phyloP scores from a whole-genome alignment of 2,888 invertebrate species.

The Diaphora mendica region DNA sequence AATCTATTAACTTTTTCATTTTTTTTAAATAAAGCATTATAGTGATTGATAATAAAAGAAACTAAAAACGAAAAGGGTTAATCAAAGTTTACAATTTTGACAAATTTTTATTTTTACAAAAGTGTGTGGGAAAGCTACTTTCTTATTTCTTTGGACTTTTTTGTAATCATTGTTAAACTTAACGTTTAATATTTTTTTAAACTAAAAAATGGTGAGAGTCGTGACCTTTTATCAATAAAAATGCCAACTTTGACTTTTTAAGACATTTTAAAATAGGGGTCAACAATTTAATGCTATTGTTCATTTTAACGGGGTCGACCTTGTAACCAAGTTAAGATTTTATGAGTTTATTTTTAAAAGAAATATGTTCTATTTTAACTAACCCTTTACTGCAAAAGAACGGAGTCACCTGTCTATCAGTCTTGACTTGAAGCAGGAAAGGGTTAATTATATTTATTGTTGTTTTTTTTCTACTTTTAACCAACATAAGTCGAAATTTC shows the following conservation, averaged over 20 bases:
- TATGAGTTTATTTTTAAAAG: neutral
- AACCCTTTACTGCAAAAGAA: neutral
- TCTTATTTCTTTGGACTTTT: neutral
- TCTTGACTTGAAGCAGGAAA: neutral
- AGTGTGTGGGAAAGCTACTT: neutral
- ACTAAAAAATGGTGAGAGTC: neutral
- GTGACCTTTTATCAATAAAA: slow-evolving; percentile 24
- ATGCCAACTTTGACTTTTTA: slow-evolving; percentile 41
- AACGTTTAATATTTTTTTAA: neutral
- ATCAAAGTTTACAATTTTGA: neutral
- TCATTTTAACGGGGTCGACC: neutral
- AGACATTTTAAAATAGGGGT: slow-evolving; percentile 21
- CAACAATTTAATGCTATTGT: neutral
- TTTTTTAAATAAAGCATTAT: no score
- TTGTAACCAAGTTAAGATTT: neutral
- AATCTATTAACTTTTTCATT: no score
- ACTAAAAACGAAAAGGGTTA: neutral
- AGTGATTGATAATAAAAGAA: no score
- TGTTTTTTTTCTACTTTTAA: neutral
- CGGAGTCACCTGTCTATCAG: neutral
- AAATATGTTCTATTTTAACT: neutral
- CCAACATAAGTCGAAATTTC: neutral
- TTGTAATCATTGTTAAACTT: no score
- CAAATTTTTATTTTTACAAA: neutral
- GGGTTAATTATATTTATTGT: neutral